Percentiles rank a stretch among this genome's conserved stretches.
phyloP scores from a whole-genome alignment of 2,888 invertebrate species.

The Eupeodes latifasciatus region DNA sequence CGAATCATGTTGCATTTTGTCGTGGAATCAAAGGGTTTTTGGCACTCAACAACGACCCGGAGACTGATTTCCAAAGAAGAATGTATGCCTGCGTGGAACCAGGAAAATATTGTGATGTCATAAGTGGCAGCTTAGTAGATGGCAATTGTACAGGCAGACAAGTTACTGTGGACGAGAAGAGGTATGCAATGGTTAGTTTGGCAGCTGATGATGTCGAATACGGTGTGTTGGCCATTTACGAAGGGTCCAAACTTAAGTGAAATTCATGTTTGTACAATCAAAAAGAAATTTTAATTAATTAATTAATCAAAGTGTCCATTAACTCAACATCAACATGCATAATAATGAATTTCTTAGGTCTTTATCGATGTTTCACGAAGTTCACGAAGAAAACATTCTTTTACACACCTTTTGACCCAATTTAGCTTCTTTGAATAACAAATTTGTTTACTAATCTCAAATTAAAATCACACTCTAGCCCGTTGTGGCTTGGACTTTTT shows the following conservation, averaged over 20 bases:
- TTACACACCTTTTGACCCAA: slow-evolving; percentile 21
- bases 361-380: neutral
- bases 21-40: slow-evolving; percentile 86
- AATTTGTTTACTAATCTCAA: slow-evolving; percentile 47
- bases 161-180: slow-evolving; percentile 86
- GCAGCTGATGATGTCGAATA: slow-evolving; percentile 85
- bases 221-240: slow-evolving; percentile 88
- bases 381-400: slow-evolving; percentile 9
- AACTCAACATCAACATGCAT: neutral
- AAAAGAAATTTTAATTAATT: slow-evolving; percentile 1
- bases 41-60: slow-evolving; percentile 69
- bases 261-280: neutral
- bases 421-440: neutral
- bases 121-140: slow-evolving; percentile 84
- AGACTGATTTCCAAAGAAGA: slow-evolving; percentile 28
- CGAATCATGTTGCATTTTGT: slow-evolving; percentile 92
- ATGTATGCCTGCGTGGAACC: slow-evolving; percentile 85
- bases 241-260: slow-evolving; percentile 84
- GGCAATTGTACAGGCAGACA: slow-evolving; percentile 87
- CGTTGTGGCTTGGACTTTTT: neutral
- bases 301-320: neutral
- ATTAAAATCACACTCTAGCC: slow-evolving; percentile 45
- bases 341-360: neutral
- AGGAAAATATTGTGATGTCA: slow-evolving; percentile 89
- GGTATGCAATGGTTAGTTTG: slow-evolving; percentile 86